A percentile compares a stretch with the other conserved stretches of the same genome.
Conservation (phyloP, 1,140 invertebrate species). For the Brachionus paranguensis region DNA sequence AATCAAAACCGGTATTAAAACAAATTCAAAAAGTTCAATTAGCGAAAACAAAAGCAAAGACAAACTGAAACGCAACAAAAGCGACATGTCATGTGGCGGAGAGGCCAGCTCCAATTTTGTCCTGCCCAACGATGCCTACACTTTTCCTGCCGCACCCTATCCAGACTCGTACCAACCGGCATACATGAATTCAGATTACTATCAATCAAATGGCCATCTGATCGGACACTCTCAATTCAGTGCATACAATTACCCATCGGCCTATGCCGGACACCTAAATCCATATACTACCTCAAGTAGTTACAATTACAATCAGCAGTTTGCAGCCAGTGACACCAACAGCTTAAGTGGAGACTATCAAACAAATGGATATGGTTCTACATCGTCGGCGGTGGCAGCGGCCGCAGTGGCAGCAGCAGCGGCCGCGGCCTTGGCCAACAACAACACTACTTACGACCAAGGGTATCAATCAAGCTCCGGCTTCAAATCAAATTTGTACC, state of each 20-base stretch:
- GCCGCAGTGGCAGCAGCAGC: neutral
- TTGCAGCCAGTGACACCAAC: neutral
- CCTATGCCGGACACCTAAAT: neutral
- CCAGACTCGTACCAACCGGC: neutral
- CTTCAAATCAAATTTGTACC: slow-evolving; percentile 1
- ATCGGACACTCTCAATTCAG: neutral
- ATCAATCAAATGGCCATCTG: neutral
- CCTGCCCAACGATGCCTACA: neutral
- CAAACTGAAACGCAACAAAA: neutral
- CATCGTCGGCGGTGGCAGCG: neutral
- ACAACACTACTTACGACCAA: neutral
- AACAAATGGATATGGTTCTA: neutral
- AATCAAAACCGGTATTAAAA: neutral
- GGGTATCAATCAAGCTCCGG: neutral
- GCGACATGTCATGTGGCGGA: neutral
- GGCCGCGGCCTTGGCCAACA: neutral
- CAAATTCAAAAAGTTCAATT: neutral
- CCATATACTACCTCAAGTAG: neutral
- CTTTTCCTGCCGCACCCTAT: neutral
- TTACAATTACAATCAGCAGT: neutral
- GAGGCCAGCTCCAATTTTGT: neutral
- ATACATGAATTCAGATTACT: neutral
- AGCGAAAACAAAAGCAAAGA: neutral
- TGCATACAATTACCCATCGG: neutral
- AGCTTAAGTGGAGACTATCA: neutral